Evolutionary conservation across 2,797 vertebrate genomes (phyloP), one percentile per base, ranked within the genome.

Genomic region (Streptopelia turtur): DNA sequence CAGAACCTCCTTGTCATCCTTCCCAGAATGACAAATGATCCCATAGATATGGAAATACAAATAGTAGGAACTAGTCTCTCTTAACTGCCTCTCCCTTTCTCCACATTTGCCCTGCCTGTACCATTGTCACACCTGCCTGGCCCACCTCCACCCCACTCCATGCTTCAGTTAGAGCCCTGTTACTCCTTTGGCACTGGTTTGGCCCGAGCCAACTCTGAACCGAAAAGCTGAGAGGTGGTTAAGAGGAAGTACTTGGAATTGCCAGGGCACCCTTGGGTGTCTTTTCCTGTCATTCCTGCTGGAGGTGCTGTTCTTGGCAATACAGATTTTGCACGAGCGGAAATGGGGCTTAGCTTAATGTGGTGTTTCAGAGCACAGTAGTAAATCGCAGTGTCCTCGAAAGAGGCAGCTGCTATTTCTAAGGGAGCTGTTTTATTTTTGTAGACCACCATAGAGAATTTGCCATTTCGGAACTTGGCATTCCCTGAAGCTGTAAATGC

Each of bases 331-430:
- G 80, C 72, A 83, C 0, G 4, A 74, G 64, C 6, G 5, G 77
- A 86, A 75, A 63, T 35, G 28, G 39, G 24, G 8, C 43, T 85
- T 57, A 37, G 28, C 28, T 87, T 55, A 72, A 49, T 1, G 59
- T 94, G 92, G 79, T 61, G 27, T 17, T 17, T 68, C 68, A 93
- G 21, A 72, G 43, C 64, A 33, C 83, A 90, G 71, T 83, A 72
- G 30, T 95, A 95, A 33, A 17, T 35, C 0, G 59, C 92, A 65
- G 75, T 37, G 79, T 92, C 89, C 56, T 69, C 8, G 24, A 66
- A 53, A 79, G 85, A 85, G 3, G 87, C 83, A 25, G 7, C 4
- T 0, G 16, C 64, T 83, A 92, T 95, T 92, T 92, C 79, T 61
- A 93, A 77, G 12, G 68, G 71, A 8, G 55, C 79, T 76, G 92